Evolutionary conservation across 92 coral and sea anemone species (phyloP).

Genomic region (Blastomussa wellsi): DNA sequence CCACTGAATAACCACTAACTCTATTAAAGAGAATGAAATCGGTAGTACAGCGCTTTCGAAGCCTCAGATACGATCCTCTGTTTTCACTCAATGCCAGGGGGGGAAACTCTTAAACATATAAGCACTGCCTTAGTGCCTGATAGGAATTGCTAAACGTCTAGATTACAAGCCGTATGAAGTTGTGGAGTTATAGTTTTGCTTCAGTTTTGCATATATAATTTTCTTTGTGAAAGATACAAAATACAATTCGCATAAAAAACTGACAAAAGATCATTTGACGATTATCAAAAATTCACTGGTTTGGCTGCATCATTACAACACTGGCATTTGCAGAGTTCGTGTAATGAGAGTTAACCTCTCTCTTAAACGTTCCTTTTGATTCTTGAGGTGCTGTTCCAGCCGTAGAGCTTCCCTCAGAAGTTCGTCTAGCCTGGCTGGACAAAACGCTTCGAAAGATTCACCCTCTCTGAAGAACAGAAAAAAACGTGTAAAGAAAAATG

Average conservation of each 20-base stretch:
- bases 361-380: constrained; percentile 87
- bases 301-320: neutral
- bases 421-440: constrained; percentile 87
- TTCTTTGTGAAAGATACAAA: neutral
- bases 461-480: constrained; percentile 65
- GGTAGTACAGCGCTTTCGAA: neutral
- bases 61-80: neutral
- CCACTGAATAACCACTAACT: neutral
- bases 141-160: neutral
- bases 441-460: constrained; percentile 92
- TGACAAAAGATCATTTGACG: neutral
- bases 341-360: constrained; percentile 79
- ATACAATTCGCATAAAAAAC: neutral
- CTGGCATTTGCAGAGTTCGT: constrained; percentile 75
- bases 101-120: no score
- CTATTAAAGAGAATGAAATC: neutral
- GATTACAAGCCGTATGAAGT: neutral
- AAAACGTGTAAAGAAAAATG: no score
- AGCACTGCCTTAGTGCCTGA: no score
- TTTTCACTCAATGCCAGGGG: neutral
- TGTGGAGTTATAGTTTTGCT: neutral
- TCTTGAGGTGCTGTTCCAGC: constrained; percentile 88
- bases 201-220: neutral
- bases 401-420: constrained; percentile 82
- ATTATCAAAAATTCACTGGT: neutral